Base-by-base conservation (phyloP, 2,888 invertebrate genomes). In the Exocentrus adspersus region DNA sequence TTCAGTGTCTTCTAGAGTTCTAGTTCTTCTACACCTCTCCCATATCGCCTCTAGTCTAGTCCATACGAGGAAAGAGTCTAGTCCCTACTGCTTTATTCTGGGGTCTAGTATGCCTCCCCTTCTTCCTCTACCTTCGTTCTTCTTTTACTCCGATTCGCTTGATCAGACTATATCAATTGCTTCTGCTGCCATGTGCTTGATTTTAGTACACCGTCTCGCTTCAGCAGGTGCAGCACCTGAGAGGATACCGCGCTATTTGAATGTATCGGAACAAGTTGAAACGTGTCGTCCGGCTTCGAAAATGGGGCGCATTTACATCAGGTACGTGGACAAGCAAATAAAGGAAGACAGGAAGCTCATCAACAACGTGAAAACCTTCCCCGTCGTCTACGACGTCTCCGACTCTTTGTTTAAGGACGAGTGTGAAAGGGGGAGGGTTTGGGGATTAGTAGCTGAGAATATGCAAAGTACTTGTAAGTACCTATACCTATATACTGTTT, bases 291-390 rank as follows among this genome's bases (percentile, higher is more conserved):
- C 37, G n/a, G 3, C 14, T 5, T 12, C 37, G 4, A 14, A 10
- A 51, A 51, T 17, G 17, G 7, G 12, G 6, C 24, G 12, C 14
- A 48, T 12, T 9, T 43, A 16, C 12, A 3, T 65, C 12, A 20
- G 32, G 10, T 54, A 60, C 52, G 65, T 69, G 16, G 67, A 69
- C 58, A n/a, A 48, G 2, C 61, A 67, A 56, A 21, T 68, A 28
- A 70, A 63, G 60, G 51, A 54, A 12, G 70, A 70, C 42, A 64
- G 65, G 43, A 59, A 86, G 89, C 63, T 91, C 90, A 0, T 92
- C 91, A 91, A 91, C 86, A 0, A 69, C 67, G 46, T 72, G 62
- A 64, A 72, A 62, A 32, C 69, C 73, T 65, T 70, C 78, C 37
- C 80, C 81, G 56, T 79, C 81, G 67, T 80, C 77, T 62, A 79